Conservation (phyloP, 2,888 invertebrate species). For the Ophioninae sp. region DNA sequence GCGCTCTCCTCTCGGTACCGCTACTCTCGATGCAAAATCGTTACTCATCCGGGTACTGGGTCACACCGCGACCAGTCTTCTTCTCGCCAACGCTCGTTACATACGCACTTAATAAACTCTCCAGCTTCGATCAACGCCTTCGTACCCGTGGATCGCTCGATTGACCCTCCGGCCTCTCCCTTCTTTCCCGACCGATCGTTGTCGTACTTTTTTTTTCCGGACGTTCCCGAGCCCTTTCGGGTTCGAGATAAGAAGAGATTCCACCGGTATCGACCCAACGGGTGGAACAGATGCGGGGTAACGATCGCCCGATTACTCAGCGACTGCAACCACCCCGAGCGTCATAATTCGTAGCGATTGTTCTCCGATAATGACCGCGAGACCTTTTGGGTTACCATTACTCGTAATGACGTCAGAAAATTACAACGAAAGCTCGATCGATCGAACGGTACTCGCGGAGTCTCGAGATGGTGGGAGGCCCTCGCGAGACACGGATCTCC, state of each 20-base stretch:
- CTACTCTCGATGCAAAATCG: constrained; percentile 60
- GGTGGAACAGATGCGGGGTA: neutral
- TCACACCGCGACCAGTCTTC: constrained; percentile 55
- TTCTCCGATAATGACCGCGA: constrained; percentile 12
- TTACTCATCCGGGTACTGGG: constrained; percentile 64
- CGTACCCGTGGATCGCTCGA: neutral
- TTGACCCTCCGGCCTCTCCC: neutral
- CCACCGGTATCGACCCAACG: neutral
- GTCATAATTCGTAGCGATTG: constrained; percentile 16
- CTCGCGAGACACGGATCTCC: constrained; percentile 10
- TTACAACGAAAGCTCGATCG: constrained; percentile 8
- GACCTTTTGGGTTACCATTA: neutral
- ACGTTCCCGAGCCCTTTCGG: neutral
- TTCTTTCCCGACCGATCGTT: neutral
- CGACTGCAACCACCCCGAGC: neutral
- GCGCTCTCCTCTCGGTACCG: constrained; percentile 53
- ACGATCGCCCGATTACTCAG: neutral
- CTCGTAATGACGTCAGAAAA: constrained; percentile 14
- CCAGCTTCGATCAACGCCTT: constrained; percentile 27
- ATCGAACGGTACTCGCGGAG: neutral
- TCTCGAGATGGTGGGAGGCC: neutral
- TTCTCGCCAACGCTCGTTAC: constrained; percentile 31
- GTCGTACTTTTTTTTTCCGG: neutral
- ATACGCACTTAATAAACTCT: constrained; percentile 39
- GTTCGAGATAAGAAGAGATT: neutral